These are phyloP conservation scores for Yasuhikotakia modesta DNA, from an alignment of 2,797 vertebrate genomes.

Conservation along the genomic window DNA sequence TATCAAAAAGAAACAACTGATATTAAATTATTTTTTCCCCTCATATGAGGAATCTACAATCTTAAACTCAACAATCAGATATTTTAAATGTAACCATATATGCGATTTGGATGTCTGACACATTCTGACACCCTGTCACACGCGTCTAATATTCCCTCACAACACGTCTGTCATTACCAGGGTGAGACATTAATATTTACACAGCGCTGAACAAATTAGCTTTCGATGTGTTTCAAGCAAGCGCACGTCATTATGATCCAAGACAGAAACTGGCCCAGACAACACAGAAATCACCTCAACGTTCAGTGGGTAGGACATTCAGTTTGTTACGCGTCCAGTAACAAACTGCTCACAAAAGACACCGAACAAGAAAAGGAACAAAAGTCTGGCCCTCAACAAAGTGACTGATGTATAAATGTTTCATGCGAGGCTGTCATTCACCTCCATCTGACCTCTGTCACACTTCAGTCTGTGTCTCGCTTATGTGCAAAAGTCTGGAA, in stretches of 20 bases:
- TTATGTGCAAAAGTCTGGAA: constrained; percentile 20
- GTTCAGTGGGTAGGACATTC: constrained; percentile 29
- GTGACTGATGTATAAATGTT: constrained; percentile 64
- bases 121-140: constrained; percentile 58
- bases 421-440: constrained; percentile 68
- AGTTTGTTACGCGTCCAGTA: constrained; percentile 36
- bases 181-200: constrained; percentile 52
- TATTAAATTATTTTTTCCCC: background rate
- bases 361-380: constrained; percentile 46
- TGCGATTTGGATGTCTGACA: constrained; percentile 45
- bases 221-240: constrained; percentile 59
- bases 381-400: constrained; percentile 61
- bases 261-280: constrained; percentile 10
- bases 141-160: constrained; percentile 43
- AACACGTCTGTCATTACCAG: constrained; percentile 32
- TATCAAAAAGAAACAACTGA: background rate
- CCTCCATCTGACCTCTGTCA: constrained; percentile 72
- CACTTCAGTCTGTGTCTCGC: constrained; percentile 55
- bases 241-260: constrained; percentile 49
- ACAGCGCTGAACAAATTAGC: constrained; percentile 61
- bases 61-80: background rate
- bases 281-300: constrained; percentile 8
- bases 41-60: background rate
- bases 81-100: constrained; percentile 11
- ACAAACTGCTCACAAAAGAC: constrained; percentile 47